These are phyloP conservation scores for Dendrolimus houi DNA, from an alignment of 2,888 invertebrate species.

Conservation along the genomic window DNA sequence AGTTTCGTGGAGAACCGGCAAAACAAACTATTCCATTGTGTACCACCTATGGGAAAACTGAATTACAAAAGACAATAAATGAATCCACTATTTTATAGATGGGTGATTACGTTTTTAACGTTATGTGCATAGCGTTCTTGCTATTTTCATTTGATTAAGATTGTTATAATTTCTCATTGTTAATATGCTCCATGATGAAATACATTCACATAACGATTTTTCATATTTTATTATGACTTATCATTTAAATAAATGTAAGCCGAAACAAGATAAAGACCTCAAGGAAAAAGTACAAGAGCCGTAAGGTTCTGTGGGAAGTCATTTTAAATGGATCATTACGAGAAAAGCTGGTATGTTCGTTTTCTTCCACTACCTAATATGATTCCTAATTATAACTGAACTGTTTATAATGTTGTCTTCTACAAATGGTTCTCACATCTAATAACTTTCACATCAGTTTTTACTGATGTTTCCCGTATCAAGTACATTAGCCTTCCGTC, in stretches of 20 bases:
- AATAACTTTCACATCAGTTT: conserved; percentile 53
- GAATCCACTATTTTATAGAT: conserved; percentile 26
- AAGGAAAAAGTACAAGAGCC: too few species aligned
- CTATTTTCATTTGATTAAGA: not conserved
- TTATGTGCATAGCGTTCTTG: conserved; percentile 7
- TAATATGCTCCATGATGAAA: too few species aligned
- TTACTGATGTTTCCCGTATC: conserved; percentile 19
- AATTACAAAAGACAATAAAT: conserved; percentile 51
- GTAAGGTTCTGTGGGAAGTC: too few species aligned
- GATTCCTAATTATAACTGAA: conserved; percentile 50
- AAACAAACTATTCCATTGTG: conserved; percentile 63
- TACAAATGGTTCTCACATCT: conserved; percentile 36
- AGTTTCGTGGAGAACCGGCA: conserved; percentile 42
- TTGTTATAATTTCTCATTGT: not conserved
- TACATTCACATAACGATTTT: too few species aligned
- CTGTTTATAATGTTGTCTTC: conserved; percentile 52
- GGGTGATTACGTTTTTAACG: conserved; percentile 10
- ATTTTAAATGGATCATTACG: too few species aligned
- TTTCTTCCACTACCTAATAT: too few species aligned
- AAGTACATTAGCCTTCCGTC: not conserved
- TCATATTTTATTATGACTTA: conserved; percentile 7
- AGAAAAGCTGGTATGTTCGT: too few species aligned
- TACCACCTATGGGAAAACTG: conserved; percentile 57
- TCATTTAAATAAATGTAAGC: too few species aligned
- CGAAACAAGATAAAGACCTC: too few species aligned